Evolutionary conservation across 2,888 invertebrate genomes (phyloP), one percentile per base, ranked within the genome.

Genomic region (Acleris sparsana): DNA sequence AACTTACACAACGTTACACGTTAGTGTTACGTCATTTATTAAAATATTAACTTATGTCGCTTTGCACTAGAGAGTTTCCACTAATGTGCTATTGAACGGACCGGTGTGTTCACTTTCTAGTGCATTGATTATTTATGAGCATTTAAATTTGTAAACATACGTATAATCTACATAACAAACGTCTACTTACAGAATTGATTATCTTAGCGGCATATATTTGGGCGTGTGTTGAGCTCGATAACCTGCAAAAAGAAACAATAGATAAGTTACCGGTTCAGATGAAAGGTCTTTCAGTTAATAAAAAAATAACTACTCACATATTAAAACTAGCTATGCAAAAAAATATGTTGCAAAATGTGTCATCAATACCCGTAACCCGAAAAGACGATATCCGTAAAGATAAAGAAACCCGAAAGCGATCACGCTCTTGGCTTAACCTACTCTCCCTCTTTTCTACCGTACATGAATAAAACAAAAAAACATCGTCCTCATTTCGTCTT

Each of bases 201-300:
- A 84, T 89, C 79, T 87, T 71, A 85, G 91, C 87, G 87, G 79
- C 92, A 92, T 92, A 92, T 84, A 91, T 86, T 84, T 75, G 76
- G 78, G 77, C 78, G 76, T 80, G 74, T 72, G 71, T 71, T 76
- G 72, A 76, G 78, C 71, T 72, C 78, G 84, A 85, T 85, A 87
- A 87, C 82, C 92, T 92, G 90, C 25, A 92, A 92, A 83, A 88
- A 86, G 64, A 72, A 65, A 39, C 39, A 46, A 46, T 46, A 7
- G 46, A 46, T 46, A n/a, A 46, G 17, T 46, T 17, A 46, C 44
- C n/a, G 16, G 4, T n/a, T n/a, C 4, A 4, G 13, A 39, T 39
- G 39, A 39, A 39, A 39, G 11, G 3, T 11, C 3, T 39, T 39
- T 0, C 4, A 39, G 13, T 13, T 3, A 4, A 13, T 39, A 9